phyloP scores from a whole-genome alignment of 2,888 invertebrate species.

The Acanthosoma haemorrhoidale region DNA sequence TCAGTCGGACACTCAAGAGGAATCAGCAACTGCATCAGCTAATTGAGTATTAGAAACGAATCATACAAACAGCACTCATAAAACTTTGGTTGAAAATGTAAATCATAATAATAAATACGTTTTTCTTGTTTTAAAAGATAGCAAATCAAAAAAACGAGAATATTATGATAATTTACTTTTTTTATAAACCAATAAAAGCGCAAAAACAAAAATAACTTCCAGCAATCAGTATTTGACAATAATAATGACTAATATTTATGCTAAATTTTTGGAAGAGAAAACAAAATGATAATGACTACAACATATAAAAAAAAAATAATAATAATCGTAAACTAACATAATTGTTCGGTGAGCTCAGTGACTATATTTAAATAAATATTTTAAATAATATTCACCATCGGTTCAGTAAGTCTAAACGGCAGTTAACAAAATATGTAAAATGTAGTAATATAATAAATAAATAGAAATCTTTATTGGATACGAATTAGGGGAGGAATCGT shows the following conservation, averaged over 20 bases:
- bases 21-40: background rate
- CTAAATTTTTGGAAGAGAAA: background rate
- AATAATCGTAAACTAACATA: constrained; percentile 15
- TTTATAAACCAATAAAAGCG: background rate
- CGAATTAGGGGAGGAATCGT: constrained; percentile 7
- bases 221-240: background rate
- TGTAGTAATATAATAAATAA: constrained; percentile 30
- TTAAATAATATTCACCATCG: background rate
- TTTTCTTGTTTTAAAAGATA: background rate
- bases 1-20: background rate
- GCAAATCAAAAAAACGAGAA: background rate
- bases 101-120: background rate
- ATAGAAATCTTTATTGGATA: constrained; percentile 26
- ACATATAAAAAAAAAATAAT: background rate
- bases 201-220: constrained; percentile 10
- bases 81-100: constrained; percentile 7
- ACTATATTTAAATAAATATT: constrained; percentile 18
- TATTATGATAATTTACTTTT: background rate
- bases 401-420: constrained; percentile 13
- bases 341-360: constrained; percentile 23
- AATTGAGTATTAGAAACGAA: background rate
- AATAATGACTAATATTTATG: constrained; percentile 4
- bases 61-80: background rate
- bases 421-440: constrained; percentile 27
- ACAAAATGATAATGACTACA: constrained; percentile 11